Conservation (phyloP, 92 coral and sea anemone genomes). For the Zoanthus sansibaricus region DNA sequence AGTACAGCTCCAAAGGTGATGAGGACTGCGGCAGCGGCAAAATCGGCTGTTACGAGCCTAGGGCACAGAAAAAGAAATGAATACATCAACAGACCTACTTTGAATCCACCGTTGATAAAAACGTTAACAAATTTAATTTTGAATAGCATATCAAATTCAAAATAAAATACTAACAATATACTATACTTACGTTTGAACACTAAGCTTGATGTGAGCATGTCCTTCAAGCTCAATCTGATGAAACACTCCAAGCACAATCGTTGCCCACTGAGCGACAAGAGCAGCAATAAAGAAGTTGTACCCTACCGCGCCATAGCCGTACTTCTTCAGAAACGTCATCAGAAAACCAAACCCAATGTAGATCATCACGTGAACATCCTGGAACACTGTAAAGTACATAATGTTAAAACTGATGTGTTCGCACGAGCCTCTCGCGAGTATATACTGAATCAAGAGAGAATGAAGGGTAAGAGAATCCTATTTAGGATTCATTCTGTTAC, state of each 20-base stretch:
- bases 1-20: not conserved
- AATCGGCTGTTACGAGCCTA: not conserved
- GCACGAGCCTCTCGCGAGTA: no score
- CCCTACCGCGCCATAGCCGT: slow-evolving; percentile 77
- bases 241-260: slow-evolving; percentile 70
- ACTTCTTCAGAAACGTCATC: slow-evolving; percentile 80
- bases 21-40: not conserved
- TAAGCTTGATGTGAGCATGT: not conserved
- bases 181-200: not conserved
- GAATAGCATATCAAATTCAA: no score
- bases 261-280: slow-evolving; percentile 78
- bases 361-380: slow-evolving; percentile 84
- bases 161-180: no score
- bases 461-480: no score
- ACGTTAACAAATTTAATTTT: no score
- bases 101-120: no score
- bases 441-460: no score
- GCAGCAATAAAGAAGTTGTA: slow-evolving; percentile 83
- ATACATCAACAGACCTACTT: no score
- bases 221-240: slow-evolving; percentile 59
- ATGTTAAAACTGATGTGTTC: no score
- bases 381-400: slow-evolving; percentile 63
- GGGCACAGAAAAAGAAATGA: no score
- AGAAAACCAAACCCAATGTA: slow-evolving; percentile 82
- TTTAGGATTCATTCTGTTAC: no score